Base-by-base conservation (phyloP, 2,113 vertebrate species). In the Mormoops blainvillei region DNA sequence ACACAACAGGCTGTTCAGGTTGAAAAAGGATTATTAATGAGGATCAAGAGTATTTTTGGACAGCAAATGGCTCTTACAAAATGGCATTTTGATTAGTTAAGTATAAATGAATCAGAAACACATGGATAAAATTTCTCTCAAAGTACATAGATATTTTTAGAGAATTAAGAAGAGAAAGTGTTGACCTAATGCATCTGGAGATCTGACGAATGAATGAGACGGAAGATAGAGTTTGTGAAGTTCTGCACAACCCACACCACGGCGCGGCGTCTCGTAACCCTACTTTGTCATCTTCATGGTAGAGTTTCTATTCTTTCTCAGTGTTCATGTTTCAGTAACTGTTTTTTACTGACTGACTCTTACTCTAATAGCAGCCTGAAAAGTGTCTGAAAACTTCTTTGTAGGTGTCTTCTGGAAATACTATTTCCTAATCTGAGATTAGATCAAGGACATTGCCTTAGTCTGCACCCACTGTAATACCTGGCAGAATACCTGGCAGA, bases 11-110 rank as follows among this genome's bases (percentile, higher is more conserved):
- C 41, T 28, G 12, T 74, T 77, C 11, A 67, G 43, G 52, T 83
- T 92, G 58, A 70, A 10, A 38, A 73, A 65, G 65, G 50, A 58
- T 89, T 81, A 65, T 77, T 67, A 88, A 71, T 81, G 24, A 78
- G n/a, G 54, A 87, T 88, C 80, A 11, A 24, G 58, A 54, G 38
- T 70, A 65, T 81, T 91, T 84, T 43, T 41, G 8, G 13, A 70
- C 78, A 74, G 74, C 43, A 82, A 87, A 80, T 80, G 0, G 14
- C 52, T 92, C 85, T 84, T 93, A 93, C 24, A 36, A 85, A 96
- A 86, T 81, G 56, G n/a, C 48, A 80, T 73, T 94, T 95, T 65
- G 68, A 95, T 91, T 88, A 89, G 54, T 80, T 89, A 95, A 81
- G 45, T 74, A 58, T 93, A 87, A 78, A 36, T 68, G 54, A 86